These are phyloP conservation scores for Erynnis tages DNA, from an alignment of 2,888 invertebrate species.

Conservation along the genomic window DNA sequence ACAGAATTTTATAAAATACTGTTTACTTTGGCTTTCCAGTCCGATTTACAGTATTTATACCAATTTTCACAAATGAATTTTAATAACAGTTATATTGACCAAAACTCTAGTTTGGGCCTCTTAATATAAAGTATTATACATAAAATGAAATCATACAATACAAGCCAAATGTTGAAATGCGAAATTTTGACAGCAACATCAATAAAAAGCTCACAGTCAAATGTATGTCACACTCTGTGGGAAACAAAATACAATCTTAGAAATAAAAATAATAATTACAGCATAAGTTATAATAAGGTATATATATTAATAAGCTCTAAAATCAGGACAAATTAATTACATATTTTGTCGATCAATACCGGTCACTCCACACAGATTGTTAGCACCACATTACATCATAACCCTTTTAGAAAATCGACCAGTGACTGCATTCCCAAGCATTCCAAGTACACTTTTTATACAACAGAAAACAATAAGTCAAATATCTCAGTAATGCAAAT, in stretches of 20 bases:
- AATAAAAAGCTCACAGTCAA: constrained; percentile 44
- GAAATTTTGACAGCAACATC: constrained; percentile 42
- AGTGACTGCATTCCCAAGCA: constrained; percentile 49
- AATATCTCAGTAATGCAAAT: constrained; percentile 16
- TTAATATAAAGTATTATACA: constrained; percentile 65
- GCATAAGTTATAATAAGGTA: constrained; percentile 67
- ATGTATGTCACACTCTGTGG: constrained; percentile 46
- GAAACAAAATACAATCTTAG: constrained; percentile 66
- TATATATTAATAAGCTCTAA: constrained; percentile 81
- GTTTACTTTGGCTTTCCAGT: constrained; percentile 81
- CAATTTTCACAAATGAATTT: constrained; percentile 70
- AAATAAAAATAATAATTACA: constrained; percentile 76
- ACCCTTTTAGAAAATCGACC: constrained; percentile 50
- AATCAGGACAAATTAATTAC: constrained; percentile 75
- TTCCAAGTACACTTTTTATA: constrained; percentile 30
- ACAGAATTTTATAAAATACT: constrained; percentile 67
- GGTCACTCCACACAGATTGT: constrained; percentile 67
- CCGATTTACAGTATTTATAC: constrained; percentile 77
- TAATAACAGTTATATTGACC: constrained; percentile 70
- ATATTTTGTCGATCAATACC: constrained; percentile 64
- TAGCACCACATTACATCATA: constrained; percentile 73
- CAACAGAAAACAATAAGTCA: constrained; percentile 10
- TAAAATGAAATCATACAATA: constrained; percentile 52
- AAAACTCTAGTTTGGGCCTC: constrained; percentile 65
- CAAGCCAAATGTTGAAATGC: constrained; percentile 52